These are phyloP conservation scores for Psilopsiagon aurifrons DNA, from an alignment of 2,113 vertebrate genomes.

Conservation along the genomic window DNA sequence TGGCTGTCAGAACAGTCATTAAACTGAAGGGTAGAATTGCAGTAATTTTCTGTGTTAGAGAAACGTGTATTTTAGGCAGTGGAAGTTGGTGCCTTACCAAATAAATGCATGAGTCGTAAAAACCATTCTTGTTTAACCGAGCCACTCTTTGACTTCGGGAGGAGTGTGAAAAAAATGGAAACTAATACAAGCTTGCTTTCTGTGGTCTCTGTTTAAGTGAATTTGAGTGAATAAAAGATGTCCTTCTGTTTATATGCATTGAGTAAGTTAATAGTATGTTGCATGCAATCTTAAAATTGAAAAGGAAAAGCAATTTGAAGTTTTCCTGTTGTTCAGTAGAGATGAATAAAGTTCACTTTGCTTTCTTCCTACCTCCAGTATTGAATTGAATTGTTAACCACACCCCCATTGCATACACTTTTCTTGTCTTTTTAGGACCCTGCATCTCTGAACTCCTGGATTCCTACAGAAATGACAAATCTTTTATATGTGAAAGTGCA, in stretches of 20 bases:
- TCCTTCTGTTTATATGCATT: background rate
- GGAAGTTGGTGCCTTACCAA: background rate
- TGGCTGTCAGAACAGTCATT: background rate
- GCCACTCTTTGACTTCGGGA: background rate
- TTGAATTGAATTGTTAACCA: background rate
- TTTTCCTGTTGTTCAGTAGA: background rate
- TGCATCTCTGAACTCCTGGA: background rate
- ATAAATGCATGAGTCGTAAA: accelerated
- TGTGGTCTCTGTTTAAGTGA: background rate
- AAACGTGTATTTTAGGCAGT: background rate
- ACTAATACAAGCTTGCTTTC: background rate
- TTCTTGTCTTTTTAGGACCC: background rate
- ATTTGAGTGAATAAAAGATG: background rate
- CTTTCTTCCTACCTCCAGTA: background rate
- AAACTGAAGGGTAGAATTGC: background rate
- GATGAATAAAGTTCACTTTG: background rate
- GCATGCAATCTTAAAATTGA: background rate
- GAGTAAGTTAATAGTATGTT: background rate
- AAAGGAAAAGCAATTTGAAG: background rate
- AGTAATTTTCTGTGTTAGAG: background rate
- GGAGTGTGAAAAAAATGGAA: background rate
- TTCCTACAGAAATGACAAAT: background rate
- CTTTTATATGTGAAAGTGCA: background rate
- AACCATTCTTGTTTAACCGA: background rate
- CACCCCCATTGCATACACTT: background rate